A percentile compares a stretch with the other conserved stretches of the same genome.
Conservation (phyloP, 2,888 invertebrate species). For the Tetranychus piercei region DNA sequence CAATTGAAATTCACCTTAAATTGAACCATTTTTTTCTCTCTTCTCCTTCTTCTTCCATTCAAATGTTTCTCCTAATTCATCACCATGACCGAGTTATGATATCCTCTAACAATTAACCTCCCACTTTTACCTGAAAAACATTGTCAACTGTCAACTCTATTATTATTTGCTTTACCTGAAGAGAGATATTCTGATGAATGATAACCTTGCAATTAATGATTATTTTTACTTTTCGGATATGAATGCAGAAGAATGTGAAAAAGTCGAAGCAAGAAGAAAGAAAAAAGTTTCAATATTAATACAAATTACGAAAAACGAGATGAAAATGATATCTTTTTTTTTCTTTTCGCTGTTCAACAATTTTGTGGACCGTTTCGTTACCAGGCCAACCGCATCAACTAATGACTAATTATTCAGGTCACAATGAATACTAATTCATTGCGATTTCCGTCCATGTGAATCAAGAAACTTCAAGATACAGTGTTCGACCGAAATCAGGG, state of each 20-base stretch:
- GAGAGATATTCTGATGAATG: background rate
- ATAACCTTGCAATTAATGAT: background rate
- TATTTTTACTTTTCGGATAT: background rate
- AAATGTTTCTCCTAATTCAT: background rate
- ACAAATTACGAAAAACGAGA: background rate
- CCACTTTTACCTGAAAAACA: background rate
- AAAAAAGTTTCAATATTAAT: background rate
- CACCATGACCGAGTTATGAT: background rate
- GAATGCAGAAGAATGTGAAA: background rate
- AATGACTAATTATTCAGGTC: background rate
- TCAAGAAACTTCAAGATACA: too few relatives aligned
- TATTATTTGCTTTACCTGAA: background rate
- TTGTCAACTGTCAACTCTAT: background rate
- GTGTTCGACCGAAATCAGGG: too few relatives aligned
- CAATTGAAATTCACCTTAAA: background rate
- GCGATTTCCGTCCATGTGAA: too few relatives aligned
- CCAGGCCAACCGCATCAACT: background rate
- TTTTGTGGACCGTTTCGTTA: background rate
- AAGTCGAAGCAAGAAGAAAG: too few relatives aligned
- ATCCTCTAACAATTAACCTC: background rate
- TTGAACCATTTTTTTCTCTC: too few relatives aligned
- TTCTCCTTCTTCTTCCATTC: too few relatives aligned
- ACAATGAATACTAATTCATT: background rate
- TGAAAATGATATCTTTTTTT: background rate
- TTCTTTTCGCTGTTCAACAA: background rate